A percentile compares a stretch with the other conserved stretches of the same genome.
phyloP scores from a whole-genome alignment of 2,888 invertebrate genomes.

The Nomada goodeniana region DNA sequence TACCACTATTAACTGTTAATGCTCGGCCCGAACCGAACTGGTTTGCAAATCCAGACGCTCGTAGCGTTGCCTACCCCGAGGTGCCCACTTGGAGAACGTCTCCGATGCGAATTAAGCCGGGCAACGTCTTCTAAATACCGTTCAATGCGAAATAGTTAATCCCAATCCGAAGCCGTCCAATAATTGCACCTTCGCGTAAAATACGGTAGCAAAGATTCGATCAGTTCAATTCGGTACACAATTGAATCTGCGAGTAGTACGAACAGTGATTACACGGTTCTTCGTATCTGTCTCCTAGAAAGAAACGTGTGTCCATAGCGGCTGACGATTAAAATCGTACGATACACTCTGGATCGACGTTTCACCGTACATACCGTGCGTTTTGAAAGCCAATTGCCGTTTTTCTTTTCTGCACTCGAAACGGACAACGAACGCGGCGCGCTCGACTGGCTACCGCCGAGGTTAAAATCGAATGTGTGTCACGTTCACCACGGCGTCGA shows the following conservation, averaged over 20 bases:
- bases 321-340: no score
- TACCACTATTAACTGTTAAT: constrained; percentile 58
- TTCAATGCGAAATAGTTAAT: no score
- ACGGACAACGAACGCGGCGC: constrained; percentile 45
- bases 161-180: no score
- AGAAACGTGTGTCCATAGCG: no score
- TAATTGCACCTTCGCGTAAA: no score
- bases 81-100: constrained; percentile 1
- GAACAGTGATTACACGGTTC: no score
- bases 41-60: constrained; percentile 54
- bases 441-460: constrained; percentile 38
- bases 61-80: constrained; percentile 21
- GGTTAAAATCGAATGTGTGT: constrained; percentile 71
- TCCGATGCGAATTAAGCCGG: background rate
- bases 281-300: no score
- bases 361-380: no score
- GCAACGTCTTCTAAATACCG: background rate
- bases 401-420: background rate
- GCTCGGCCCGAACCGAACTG: constrained; percentile 32
- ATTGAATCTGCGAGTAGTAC: no score
- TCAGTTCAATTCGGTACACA: no score
- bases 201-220: no score
- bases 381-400: background rate
- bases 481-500: constrained; percentile 70
- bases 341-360: no score